Evolutionary conservation across 2,888 invertebrate genomes (phyloP), one percentile per base, ranked within the genome.

Genomic region (Agriopis leucophaearia): DNA sequence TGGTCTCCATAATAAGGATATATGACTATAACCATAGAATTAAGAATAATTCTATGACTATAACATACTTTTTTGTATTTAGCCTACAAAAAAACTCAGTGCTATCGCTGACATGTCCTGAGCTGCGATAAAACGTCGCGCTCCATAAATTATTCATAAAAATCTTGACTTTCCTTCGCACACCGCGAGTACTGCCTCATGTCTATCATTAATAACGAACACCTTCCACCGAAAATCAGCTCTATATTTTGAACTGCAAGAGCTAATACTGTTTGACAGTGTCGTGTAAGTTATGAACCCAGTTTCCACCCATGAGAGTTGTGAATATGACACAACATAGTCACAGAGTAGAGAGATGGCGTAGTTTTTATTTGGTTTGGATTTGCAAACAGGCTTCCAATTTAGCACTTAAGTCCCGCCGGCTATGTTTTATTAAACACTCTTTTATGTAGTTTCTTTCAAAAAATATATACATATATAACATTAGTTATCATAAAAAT

Each of bases 121-220:
- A 70, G 74, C 74, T 74, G 75, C 82, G 87, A 89, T 87, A 89
- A 90, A 89, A 87, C 82, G 82, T 71, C 82, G 81, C 82, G 84
- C 82, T 75, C 80, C 78, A 91, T 92, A 89, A 90, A 91, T 91
- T 89, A 90, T 91, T 92, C 90, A 91, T 91, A 91, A 88, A 90
- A 91, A 89, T 89, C 88, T 89, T 86, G 85, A 86, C 85, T 86
- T 81, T 65, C 74, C 72, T 71, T 71, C 72, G 66, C 66, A 67
- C 68, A 58, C 54, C 55, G 64, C 57, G 66, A 63, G 54, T 69
- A 73, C 47, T 38, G 52, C 71, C 63, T 12, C 70, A 65, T 63
- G 35, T 69, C 51, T 52, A 56, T 69, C 70, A 66, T 55, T 58
- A 69, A 63, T 60, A 70, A 73, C 61, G 27, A 35, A 44, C 64